phyloP scores from a whole-genome alignment of 2,113 vertebrate species.

The Osmerus mordax region DNA sequence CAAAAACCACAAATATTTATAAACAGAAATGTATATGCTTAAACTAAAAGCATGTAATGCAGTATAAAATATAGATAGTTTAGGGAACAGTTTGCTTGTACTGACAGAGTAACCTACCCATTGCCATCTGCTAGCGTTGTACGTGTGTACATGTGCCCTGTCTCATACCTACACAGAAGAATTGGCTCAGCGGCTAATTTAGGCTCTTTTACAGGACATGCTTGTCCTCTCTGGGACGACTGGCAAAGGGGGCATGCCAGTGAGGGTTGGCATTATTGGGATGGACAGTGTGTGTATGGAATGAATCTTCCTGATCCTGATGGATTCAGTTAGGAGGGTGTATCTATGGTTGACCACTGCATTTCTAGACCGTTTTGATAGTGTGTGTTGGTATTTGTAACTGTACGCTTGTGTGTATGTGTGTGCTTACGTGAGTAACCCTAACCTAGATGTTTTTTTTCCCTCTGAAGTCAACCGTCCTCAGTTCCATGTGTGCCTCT shows the following conservation, averaged over 20 bases:
- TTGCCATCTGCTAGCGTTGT: slow-evolving; percentile 12
- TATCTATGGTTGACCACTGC: no score
- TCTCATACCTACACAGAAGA: not conserved
- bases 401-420: no score
- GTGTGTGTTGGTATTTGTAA: no score
- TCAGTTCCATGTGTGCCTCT: slow-evolving; percentile 24
- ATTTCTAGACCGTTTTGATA: no score
- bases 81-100: not conserved
- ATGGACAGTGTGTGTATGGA: no score
- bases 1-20: no score
- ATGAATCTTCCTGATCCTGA: no score
- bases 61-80: not conserved
- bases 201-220: not conserved
- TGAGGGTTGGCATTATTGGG: no score
- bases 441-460: slow-evolving; percentile 14
- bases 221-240: no score
- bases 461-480: slow-evolving; percentile 9
- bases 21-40: not conserved
- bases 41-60: not conserved
- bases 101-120: slow-evolving; percentile 13
- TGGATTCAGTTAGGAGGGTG: no score
- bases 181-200: not conserved
- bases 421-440: not conserved
- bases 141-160: not conserved
- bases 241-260: no score